Evolutionary conservation across 2,113 vertebrate species (phyloP).

Genomic region (Tichodroma muraria): DNA sequence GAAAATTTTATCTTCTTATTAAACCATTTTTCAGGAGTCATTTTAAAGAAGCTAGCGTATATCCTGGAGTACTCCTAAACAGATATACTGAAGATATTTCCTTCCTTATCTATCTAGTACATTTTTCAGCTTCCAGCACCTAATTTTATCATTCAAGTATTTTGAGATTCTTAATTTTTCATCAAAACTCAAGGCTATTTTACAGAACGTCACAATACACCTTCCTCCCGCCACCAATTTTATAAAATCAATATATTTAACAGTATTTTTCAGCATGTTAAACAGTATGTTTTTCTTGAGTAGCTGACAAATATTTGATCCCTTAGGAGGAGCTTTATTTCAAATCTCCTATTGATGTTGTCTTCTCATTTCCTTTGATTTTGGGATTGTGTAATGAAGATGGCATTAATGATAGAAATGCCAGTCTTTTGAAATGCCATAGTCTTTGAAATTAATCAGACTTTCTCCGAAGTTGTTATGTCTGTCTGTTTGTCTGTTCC

Average conservation of each 20-base stretch:
- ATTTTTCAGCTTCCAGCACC: neutral
- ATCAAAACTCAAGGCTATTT: neutral
- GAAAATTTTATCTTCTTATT: neutral
- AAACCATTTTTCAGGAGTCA: neutral
- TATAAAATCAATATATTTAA: neutral
- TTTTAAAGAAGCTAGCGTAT: neutral
- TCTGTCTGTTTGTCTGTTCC: neutral
- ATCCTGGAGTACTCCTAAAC: neutral
- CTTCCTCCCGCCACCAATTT: neutral
- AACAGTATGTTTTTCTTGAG: neutral
- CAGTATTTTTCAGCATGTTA: neutral
- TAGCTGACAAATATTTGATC: neutral
- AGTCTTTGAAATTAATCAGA: neutral
- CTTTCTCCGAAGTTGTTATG: neutral
- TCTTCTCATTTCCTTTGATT: neutral
- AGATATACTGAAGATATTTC: neutral
- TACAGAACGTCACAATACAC: neutral
- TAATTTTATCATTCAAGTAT: neutral
- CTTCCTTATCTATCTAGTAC: neutral
- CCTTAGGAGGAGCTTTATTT: neutral
- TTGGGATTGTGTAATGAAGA: neutral
- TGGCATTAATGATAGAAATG: neutral
- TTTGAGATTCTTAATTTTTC: neutral
- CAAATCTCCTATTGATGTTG: neutral
- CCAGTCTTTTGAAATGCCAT: too few relatives aligned